A percentile compares a stretch with the other conserved stretches of the same genome.
Evolutionary conservation across 1,140 invertebrate species (phyloP).

Genomic region (Pseudomyrmex pallidus): DNA sequence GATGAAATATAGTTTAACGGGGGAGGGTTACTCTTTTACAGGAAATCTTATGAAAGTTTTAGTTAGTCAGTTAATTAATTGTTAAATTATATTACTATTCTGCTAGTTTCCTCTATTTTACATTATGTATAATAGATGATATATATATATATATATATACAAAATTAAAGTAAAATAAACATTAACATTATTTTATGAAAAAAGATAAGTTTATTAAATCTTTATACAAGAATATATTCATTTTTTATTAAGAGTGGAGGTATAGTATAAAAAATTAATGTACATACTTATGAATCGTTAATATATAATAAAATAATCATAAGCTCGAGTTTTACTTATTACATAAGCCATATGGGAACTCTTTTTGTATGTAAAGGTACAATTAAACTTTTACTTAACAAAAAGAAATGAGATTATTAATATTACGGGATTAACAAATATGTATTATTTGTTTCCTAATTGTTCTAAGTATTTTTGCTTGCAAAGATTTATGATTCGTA

Average conservation of each 20-base stretch:
- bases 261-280: slow-evolving; percentile 71
- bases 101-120: too few species aligned
- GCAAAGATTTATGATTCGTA: slow-evolving; percentile 21
- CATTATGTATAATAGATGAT: too few species aligned
- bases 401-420: slow-evolving; percentile 47
- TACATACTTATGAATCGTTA: slow-evolving; percentile 63
- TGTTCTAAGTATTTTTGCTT: slow-evolving; percentile 46
- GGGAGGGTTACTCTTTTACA: slow-evolving; percentile 14
- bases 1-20: slow-evolving; percentile 10
- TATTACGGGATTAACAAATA: slow-evolving; percentile 71
- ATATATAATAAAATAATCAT: slow-evolving; percentile 58
- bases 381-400: slow-evolving; percentile 67
- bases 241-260: slow-evolving; percentile 39
- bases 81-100: neutral
- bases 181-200: slow-evolving; percentile 27
- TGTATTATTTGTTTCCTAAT: slow-evolving; percentile 49
- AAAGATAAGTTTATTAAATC: slow-evolving; percentile 67
- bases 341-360: slow-evolving; percentile 19
- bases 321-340: slow-evolving; percentile 67
- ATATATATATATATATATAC: too few species aligned
- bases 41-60: neutral
- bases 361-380: slow-evolving; percentile 28
- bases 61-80: neutral
- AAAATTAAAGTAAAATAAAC: neutral
- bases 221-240: slow-evolving; percentile 66